phyloP scores from a whole-genome alignment of 2,113 vertebrate species.

The Fulica atra region DNA sequence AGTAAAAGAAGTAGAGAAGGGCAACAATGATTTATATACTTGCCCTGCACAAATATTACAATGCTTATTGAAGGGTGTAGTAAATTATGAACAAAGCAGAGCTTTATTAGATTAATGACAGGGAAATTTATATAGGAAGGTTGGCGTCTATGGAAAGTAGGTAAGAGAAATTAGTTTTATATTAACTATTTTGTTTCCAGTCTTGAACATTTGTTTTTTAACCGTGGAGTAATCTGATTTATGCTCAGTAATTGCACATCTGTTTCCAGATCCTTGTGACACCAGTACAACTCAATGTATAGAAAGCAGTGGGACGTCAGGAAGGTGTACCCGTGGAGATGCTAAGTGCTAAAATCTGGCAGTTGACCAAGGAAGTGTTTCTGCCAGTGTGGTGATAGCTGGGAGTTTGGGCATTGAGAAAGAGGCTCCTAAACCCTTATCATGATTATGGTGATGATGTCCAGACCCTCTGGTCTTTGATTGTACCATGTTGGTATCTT shows the following conservation, averaged over 20 bases:
- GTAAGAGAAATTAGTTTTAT: background rate
- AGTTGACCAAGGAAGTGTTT: background rate
- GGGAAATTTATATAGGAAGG: background rate
- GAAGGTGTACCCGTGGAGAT: background rate
- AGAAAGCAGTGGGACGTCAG: background rate
- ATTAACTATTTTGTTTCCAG: background rate
- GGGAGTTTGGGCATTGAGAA: background rate
- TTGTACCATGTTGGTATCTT: background rate
- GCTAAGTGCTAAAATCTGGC: background rate
- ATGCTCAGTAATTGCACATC: background rate
- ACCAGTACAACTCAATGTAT: background rate
- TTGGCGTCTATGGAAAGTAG: background rate
- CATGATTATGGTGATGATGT: accelerated
- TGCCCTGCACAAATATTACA: conserved; percentile 38
- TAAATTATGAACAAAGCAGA: conserved; percentile 52
- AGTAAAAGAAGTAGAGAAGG: conserved; percentile 1
- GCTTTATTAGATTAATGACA: conserved; percentile 35
- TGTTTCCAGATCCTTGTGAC: background rate
- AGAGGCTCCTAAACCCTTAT: background rate
- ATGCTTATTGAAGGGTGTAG: conserved; percentile 35
- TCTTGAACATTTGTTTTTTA: background rate
- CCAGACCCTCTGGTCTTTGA: background rate
- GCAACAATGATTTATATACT: conserved; percentile 48
- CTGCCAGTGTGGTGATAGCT: background rate
- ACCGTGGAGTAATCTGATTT: background rate